Conservation (phyloP, 2,888 invertebrate species). For the Ecliptopera silaceata region DNA sequence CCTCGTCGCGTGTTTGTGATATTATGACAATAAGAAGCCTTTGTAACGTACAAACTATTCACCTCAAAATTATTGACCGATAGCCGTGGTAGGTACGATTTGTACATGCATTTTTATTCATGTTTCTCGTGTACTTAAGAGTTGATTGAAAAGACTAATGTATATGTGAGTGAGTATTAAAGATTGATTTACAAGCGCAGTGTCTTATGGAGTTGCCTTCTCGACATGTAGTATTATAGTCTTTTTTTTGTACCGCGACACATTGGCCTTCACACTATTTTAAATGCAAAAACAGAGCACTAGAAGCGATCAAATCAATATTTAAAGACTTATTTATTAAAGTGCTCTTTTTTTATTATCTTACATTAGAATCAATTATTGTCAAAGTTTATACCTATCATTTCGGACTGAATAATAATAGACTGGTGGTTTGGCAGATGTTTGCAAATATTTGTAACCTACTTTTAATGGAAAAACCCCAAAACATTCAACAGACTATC, state of each 20-base stretch:
- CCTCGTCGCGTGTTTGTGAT: constrained; percentile 55
- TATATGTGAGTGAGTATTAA: constrained; percentile 64
- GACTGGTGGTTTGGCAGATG: neutral
- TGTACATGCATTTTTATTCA: constrained; percentile 43
- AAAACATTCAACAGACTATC: neutral
- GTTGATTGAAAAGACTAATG: constrained; percentile 64
- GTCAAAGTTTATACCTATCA: no score
- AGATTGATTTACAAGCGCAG: constrained; percentile 49
- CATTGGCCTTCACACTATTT: constrained; percentile 40
- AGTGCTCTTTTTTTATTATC: no score
- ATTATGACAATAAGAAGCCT: constrained; percentile 72
- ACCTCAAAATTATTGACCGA: constrained; percentile 44
- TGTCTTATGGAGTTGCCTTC: constrained; percentile 66
- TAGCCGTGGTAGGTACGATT: constrained; percentile 37
- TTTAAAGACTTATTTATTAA: no score
- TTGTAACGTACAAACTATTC: constrained; percentile 50
- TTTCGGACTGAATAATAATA: neutral
- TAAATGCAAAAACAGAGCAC: neutral
- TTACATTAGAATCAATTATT: neutral
- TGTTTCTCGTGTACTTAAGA: constrained; percentile 64
- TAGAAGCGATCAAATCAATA: neutral
- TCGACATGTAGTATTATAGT: constrained; percentile 68
- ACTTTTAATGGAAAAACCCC: neutral
- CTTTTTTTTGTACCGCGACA: constrained; percentile 49
- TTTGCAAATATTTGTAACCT: neutral